Conservation (phyloP, 2,113 vertebrate species). For the Hippocampus abdominalis region DNA sequence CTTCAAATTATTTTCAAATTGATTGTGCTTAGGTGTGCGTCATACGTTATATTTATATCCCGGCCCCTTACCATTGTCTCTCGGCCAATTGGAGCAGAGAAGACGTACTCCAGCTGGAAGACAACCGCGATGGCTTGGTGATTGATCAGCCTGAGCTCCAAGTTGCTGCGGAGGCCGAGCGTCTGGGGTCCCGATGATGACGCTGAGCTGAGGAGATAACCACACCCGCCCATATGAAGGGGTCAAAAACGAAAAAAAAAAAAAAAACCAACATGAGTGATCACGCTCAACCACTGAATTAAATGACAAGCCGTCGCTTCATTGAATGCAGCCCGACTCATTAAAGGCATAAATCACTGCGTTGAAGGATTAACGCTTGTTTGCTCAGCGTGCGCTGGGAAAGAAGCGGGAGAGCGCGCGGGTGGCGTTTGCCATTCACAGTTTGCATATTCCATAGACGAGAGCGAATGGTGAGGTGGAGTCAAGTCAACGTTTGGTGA, state of each 20-base stretch:
- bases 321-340: constrained; percentile 2
- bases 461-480: constrained; percentile 46
- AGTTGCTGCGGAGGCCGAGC: constrained; percentile 80
- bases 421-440: constrained; percentile 55
- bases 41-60: neutral
- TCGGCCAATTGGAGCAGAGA: constrained; percentile 62
- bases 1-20: neutral
- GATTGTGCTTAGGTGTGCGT: neutral
- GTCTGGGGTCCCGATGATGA: constrained; percentile 41
- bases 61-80: constrained; percentile 74
- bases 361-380: constrained; percentile 28
- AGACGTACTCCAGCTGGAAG: constrained; percentile 90
- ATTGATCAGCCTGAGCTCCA: constrained; percentile 81
- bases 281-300: neutral
- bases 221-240: neutral
- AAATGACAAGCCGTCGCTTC: constrained; percentile 8
- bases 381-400: constrained; percentile 39
- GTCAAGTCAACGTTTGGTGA: constrained; percentile 12
- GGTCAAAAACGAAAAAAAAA: no score
- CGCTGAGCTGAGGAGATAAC: constrained; percentile 41
- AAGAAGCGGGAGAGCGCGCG: constrained; percentile 41
- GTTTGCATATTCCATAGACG: constrained; percentile 54
- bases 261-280: neutral
- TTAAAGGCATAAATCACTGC: constrained; percentile 24
- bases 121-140: constrained; percentile 74